A percentile compares a stretch with the other conserved stretches of the same genome.
These are phyloP conservation scores for Capromys pilorides DNA, from an alignment of 2,797 vertebrate genomes.

Conservation along the genomic window DNA sequence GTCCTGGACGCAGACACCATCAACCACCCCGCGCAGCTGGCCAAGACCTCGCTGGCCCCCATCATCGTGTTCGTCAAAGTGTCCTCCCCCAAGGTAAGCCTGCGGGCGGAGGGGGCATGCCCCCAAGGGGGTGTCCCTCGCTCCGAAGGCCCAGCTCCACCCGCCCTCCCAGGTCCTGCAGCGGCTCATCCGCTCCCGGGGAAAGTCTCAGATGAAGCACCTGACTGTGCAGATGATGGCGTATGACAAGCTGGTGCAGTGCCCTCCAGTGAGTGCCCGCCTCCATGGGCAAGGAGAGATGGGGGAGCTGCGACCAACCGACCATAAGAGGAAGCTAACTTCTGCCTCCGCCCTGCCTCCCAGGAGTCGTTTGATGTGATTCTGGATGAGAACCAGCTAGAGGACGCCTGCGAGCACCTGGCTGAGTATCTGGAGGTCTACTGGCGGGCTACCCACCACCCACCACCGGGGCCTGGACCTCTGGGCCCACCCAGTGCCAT, in stretches of 20 bases:
- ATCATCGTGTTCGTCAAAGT: conserved; percentile 97
- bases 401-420: conserved; percentile 96
- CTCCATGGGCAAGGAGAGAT: no score
- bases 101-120: fast-evolving
- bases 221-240: conserved; percentile 99
- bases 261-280: conserved; percentile 92
- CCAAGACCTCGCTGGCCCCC: conserved; percentile 96
- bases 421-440: conserved; percentile 96
- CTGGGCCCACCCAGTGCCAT: conserved; percentile 91
- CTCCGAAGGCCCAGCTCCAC: not conserved
- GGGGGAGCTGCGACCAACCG: no score
- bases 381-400: conserved; percentile 97
- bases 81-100: conserved; percentile 94
- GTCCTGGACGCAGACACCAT: conserved; percentile 96
- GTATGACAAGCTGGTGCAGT: conserved; percentile 96
- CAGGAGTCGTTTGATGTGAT: conserved; percentile 98
- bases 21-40: conserved; percentile 95
- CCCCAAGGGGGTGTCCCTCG: no score
- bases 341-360: not conserved
- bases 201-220: conserved; percentile 98
- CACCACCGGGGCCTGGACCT: conserved; percentile 86
- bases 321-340: not conserved
- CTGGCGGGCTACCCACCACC: conserved; percentile 96
- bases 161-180: conserved; percentile 91
- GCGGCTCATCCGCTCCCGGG: conserved; percentile 95